Evolutionary conservation across 2,888 invertebrate species (phyloP).

Genomic region (Halictus ligatus): DNA sequence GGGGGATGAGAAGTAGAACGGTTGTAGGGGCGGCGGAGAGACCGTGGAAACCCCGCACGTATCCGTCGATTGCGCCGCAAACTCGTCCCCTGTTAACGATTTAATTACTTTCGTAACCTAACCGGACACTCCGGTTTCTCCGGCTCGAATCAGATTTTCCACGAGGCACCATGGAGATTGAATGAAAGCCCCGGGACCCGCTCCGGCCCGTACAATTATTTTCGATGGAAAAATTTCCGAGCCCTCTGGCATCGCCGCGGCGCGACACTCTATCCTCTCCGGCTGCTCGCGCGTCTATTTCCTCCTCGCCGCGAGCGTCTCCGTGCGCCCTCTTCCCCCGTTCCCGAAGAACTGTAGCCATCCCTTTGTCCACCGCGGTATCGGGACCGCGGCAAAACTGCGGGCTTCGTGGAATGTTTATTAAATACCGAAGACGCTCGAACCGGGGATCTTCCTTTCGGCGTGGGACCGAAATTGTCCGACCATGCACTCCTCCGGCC

Average conservation of each 20-base stretch:
- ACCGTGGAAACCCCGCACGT: constrained; percentile 47
- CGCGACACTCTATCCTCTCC: neutral
- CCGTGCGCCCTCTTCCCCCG: neutral
- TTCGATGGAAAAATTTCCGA: constrained; percentile 50
- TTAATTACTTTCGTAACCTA: constrained; percentile 79
- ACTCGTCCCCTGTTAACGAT: constrained; percentile 74
- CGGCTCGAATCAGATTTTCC: constrained; percentile 67
- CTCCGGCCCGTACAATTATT: constrained; percentile 32
- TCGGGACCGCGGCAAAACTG: constrained; percentile 58
- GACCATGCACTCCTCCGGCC: neutral
- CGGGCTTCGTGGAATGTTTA: constrained; percentile 71
- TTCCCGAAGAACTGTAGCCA: neutral
- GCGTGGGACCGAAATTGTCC: constrained; percentile 62
- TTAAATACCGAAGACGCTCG: constrained; percentile 71
- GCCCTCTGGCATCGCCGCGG: neutral
- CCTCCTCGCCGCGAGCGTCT: neutral
- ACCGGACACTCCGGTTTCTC: constrained; percentile 62
- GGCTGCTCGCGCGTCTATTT: neutral
- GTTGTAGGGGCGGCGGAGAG: constrained; percentile 11
- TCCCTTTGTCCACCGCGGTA: constrained; percentile 30
- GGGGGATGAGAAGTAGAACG: constrained; percentile 11
- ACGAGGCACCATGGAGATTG: constrained; percentile 51
- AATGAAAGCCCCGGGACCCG: constrained; percentile 52
- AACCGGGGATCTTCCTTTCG: constrained; percentile 44
- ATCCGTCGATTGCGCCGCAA: constrained; percentile 53